phyloP scores from a whole-genome alignment of 1,140 invertebrate genomes.

The Chionoecetes opilio region DNA sequence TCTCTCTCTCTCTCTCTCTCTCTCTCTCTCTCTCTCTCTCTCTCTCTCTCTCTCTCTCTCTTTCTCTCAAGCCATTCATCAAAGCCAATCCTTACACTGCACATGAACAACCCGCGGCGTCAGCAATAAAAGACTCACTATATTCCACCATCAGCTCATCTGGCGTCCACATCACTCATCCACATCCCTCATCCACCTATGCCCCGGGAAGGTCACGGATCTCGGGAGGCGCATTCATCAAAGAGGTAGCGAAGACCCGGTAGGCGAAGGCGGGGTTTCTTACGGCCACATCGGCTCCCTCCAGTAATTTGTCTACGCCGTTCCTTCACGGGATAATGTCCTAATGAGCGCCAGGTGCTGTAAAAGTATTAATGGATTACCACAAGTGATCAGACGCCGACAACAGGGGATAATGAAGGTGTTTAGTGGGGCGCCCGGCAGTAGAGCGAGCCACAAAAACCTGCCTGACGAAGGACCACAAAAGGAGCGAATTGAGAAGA shows the following conservation, averaged over 20 bases:
- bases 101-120: too few relatives aligned
- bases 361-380: constrained; percentile 22
- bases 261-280: background rate
- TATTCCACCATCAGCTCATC: background rate
- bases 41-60: too few relatives aligned
- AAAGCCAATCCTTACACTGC: too few relatives aligned
- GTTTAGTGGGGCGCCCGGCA: background rate
- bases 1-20: too few relatives aligned
- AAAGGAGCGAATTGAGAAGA: background rate
- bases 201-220: background rate
- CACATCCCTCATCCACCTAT: background rate
- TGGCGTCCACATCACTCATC: too few relatives aligned
- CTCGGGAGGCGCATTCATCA: background rate
- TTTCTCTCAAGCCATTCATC: too few relatives aligned
- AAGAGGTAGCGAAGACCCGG: background rate
- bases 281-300: background rate
- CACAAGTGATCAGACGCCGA: constrained; percentile 5
- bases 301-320: background rate
- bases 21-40: too few relatives aligned
- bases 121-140: background rate
- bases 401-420: constrained; percentile 19
- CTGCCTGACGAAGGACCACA: constrained; percentile 14
- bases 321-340: background rate
- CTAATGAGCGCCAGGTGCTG: constrained; percentile 24
- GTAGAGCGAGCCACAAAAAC: background rate